These are phyloP conservation scores for Brachyrhaphis roseni DNA, from an alignment of 2,797 vertebrate species.

Conservation along the genomic window DNA sequence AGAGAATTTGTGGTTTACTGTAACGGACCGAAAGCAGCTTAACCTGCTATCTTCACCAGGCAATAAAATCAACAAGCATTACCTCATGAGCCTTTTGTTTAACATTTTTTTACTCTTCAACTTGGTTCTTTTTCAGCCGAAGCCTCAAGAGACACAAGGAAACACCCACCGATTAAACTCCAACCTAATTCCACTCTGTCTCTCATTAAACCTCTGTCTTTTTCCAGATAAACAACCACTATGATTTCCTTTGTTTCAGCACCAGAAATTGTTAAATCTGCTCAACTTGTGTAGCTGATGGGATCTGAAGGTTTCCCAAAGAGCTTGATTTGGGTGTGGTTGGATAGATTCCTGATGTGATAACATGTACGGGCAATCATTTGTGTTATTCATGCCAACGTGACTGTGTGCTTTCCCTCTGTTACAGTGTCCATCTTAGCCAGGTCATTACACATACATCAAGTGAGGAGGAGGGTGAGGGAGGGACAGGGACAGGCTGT, in stretches of 20 bases:
- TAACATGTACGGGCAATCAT: slow-evolving; percentile 19
- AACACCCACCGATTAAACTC: slow-evolving; percentile 36
- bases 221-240: slow-evolving; percentile 58
- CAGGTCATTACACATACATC: slow-evolving; percentile 73
- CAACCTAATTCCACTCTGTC: slow-evolving; percentile 26
- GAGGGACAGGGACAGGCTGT: slow-evolving; percentile 44
- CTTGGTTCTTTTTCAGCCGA: slow-evolving; percentile 59
- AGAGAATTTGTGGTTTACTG: slow-evolving; percentile 48
- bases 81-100: slow-evolving; percentile 29
- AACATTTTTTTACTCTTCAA: slow-evolving; percentile 18
- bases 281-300: slow-evolving; percentile 44
- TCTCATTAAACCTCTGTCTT: slow-evolving; percentile 45
- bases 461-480: slow-evolving; percentile 48
- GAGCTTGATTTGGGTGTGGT: slow-evolving; percentile 34
- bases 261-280: slow-evolving; percentile 39
- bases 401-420: slow-evolving; percentile 54
- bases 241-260: slow-evolving; percentile 27
- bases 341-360: slow-evolving; percentile 37
- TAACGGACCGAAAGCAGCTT: slow-evolving; percentile 26
- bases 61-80: slow-evolving; percentile 9
- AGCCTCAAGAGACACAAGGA: slow-evolving; percentile 45
- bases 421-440: slow-evolving; percentile 63
- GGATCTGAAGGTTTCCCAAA: slow-evolving; percentile 41
- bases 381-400: slow-evolving; percentile 53
- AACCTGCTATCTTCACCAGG: slow-evolving; percentile 56